Evolutionary conservation across 2,888 invertebrate species (phyloP).

Genomic region (Patella depressa): DNA sequence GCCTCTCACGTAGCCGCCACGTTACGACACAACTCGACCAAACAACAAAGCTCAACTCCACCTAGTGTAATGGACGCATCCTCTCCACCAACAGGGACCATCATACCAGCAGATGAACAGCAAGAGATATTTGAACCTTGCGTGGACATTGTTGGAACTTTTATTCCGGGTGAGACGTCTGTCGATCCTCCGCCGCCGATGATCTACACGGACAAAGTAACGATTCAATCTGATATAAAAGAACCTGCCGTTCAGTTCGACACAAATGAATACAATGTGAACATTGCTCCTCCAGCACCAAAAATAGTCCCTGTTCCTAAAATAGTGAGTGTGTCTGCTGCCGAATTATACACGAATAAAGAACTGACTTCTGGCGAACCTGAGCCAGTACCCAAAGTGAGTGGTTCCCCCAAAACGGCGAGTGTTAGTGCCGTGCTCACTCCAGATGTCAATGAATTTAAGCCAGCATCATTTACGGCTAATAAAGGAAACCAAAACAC

Average conservation of each 20-base stretch:
- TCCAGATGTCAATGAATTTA: too few species aligned
- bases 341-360: too few species aligned
- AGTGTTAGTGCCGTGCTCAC: too few species aligned
- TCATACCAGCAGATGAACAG: too few species aligned
- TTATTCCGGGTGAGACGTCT: background rate
- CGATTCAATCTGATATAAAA: background rate
- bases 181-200: background rate
- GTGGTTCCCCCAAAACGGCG: too few species aligned
- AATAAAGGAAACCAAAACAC: too few species aligned
- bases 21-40: constrained; percentile 24
- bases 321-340: background rate
- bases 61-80: background rate
- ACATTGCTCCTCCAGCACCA: background rate
- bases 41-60: background rate
- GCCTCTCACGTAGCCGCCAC: constrained; percentile 57
- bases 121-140: too few species aligned
- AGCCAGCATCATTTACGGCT: too few species aligned
- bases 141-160: background rate
- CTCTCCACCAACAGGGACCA: background rate
- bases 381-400: too few species aligned
- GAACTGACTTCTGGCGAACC: too few species aligned
- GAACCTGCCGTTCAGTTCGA: background rate
- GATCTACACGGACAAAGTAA: background rate
- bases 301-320: background rate
- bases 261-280: constrained; percentile 1